Percentiles rank a stretch among this genome's conserved stretches.
Evolutionary conservation across 2,888 invertebrate species (phyloP).

Genomic region (Apamea crenata): DNA sequence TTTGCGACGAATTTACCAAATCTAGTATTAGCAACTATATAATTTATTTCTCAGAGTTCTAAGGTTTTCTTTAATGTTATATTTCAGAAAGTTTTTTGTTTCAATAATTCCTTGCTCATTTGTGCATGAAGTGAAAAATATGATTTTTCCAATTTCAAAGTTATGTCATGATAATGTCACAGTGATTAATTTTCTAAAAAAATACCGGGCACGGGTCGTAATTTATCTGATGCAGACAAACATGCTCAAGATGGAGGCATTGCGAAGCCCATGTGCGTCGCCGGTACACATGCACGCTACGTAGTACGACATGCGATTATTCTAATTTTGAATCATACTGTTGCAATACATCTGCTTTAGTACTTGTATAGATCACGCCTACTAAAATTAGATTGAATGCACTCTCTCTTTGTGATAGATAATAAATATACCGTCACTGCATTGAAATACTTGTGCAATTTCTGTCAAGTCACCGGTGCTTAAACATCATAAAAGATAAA

Average conservation of each 20-base stretch:
- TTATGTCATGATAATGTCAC: slow-evolving; percentile 61
- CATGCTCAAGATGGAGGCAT: slow-evolving; percentile 83
- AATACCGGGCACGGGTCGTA: slow-evolving; percentile 28
- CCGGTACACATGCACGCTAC: slow-evolving; percentile 71
- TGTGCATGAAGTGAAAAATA: slow-evolving; percentile 39
- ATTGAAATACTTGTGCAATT: slow-evolving; percentile 43
- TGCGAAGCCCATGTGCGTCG: slow-evolving; percentile 79
- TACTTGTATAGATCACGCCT: slow-evolving; percentile 74
- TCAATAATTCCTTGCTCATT: slow-evolving; percentile 18
- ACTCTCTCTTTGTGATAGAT: slow-evolving; percentile 71
- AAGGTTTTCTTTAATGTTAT: slow-evolving; percentile 27
- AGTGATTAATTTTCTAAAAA: slow-evolving; percentile 17
- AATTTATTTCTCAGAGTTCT: slow-evolving; percentile 11
- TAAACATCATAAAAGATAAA: background rate
- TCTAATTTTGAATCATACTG: slow-evolving; percentile 83
- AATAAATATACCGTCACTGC: slow-evolving; percentile 63
- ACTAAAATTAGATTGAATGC: slow-evolving; percentile 83
- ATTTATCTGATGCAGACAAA: slow-evolving; percentile 47
- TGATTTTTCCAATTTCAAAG: slow-evolving; percentile 62
- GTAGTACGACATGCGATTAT: slow-evolving; percentile 79
- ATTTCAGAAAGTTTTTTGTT: slow-evolving; percentile 23
- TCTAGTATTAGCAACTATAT: slow-evolving; percentile 10
- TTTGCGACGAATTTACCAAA: slow-evolving; percentile 10
- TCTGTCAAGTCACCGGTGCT: slow-evolving; percentile 29
- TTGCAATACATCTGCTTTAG: slow-evolving; percentile 73